Evolutionary conservation across 2,113 vertebrate genomes (phyloP).

Genomic region (Lipophrys pholis): DNA sequence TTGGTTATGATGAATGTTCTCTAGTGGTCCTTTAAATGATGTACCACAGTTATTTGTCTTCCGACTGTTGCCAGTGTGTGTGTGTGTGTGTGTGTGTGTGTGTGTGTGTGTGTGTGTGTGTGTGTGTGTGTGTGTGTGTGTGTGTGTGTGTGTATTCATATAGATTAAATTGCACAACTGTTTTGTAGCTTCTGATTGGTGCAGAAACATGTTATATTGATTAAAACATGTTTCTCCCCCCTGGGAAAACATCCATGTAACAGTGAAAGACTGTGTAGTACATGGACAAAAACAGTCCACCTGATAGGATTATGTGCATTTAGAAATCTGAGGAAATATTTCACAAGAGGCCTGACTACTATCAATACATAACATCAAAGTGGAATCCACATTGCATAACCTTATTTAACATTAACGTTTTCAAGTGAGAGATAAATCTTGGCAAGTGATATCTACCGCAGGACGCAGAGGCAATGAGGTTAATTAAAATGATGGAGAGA

Average conservation of each 20-base stretch:
- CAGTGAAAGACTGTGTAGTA: constrained; percentile 24
- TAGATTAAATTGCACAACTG: constrained; percentile 39
- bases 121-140: too few species aligned
- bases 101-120: too few species aligned
- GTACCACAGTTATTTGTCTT: constrained; percentile 54
- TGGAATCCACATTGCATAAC: constrained; percentile 17
- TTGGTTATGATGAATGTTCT: constrained; percentile 58
- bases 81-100: too few species aligned
- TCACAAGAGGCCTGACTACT: constrained; percentile 8
- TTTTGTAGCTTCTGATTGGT: constrained; percentile 41
- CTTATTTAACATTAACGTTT: constrained; percentile 34
- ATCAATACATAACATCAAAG: constrained; percentile 16
- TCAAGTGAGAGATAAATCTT: constrained; percentile 22
- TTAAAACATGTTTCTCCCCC: constrained; percentile 54
- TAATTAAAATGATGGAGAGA: constrained; percentile 51
- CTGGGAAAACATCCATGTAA: constrained; percentile 37
- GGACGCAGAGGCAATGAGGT: constrained; percentile 30
- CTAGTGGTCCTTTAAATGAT: constrained; percentile 44
- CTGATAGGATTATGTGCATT: constrained; percentile 21
- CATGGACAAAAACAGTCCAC: constrained; percentile 31
- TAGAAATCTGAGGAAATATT: constrained; percentile 16
- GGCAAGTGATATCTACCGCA: constrained; percentile 17
- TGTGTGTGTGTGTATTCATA: constrained; percentile 26
- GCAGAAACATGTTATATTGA: constrained; percentile 56
- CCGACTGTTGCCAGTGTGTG: constrained; percentile 19